A percentile compares a stretch with the other conserved stretches of the same genome.
These are phyloP conservation scores for Hydrophis major DNA, from an alignment of 2,797 vertebrate species.

Conservation along the genomic window DNA sequence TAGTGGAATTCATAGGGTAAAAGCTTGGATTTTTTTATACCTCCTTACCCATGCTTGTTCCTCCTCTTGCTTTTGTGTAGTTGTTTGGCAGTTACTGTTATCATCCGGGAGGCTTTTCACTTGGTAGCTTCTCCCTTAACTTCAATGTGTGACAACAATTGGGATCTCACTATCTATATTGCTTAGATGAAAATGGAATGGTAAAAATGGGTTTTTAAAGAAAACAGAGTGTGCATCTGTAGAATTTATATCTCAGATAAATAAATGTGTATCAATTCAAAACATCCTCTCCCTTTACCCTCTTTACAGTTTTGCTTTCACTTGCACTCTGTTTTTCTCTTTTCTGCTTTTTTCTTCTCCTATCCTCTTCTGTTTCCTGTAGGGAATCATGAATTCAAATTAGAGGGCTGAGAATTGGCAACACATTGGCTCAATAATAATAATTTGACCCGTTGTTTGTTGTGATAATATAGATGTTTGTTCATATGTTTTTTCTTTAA, in stretches of 20 bases:
- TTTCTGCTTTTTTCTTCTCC: background rate
- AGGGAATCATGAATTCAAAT: background rate
- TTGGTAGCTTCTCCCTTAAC: background rate
- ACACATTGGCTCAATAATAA: too few relatives aligned
- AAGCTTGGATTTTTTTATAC: background rate
- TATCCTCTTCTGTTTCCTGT: background rate
- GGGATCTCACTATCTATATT: background rate
- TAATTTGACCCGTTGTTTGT: background rate
- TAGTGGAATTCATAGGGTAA: background rate
- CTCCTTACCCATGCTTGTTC: background rate
- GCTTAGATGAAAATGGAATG: background rate
- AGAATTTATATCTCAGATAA: background rate
- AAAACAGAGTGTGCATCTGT: background rate
- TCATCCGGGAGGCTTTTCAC: background rate
- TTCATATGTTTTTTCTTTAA: constrained; percentile 53
- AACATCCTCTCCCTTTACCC: background rate
- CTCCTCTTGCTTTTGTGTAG: background rate
- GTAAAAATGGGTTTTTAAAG: background rate
- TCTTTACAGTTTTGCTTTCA: background rate
- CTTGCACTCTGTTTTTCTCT: background rate
- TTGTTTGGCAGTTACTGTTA: background rate
- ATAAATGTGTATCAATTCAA: background rate
- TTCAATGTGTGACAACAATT: background rate
- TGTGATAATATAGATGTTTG: constrained; percentile 20
- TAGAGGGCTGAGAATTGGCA: background rate